These are phyloP conservation scores for Nesidiocoris tenuis DNA, from an alignment of 2,888 invertebrate genomes.

Conservation along the genomic window DNA sequence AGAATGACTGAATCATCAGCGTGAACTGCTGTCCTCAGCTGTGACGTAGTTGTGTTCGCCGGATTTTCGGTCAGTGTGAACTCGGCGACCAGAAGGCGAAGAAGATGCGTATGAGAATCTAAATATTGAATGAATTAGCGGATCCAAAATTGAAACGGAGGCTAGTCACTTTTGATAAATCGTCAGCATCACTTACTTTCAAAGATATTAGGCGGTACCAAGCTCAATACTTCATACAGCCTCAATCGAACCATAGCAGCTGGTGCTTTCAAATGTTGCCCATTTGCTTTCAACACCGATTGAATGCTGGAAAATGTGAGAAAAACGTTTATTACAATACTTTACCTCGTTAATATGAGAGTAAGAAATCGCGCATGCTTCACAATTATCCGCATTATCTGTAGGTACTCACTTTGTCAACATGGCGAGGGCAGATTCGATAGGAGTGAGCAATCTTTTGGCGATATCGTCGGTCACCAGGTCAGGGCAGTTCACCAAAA, in stretches of 20 bases:
- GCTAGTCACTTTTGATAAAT: no score
- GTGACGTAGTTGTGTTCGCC: conserved; percentile 85
- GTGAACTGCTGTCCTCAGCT: conserved; percentile 78
- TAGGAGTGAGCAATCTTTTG: conserved; percentile 81
- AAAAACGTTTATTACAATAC: no score
- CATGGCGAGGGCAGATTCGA: conserved; percentile 94
- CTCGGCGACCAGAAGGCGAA: conserved; percentile 90
- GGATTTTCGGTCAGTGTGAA: conserved; percentile 92
- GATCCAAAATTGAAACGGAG: no score
- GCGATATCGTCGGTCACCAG: conserved; percentile 90
- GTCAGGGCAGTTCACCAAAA: conserved; percentile 86
- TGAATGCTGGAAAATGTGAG: conserved; percentile 70
- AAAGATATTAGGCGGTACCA: conserved; percentile 75
- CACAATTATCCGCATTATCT: no score
- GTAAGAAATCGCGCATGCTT: no score
- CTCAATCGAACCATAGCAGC: conserved; percentile 90
- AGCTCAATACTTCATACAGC: conserved; percentile 81
- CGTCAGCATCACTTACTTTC: no score
- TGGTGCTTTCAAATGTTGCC: conserved; percentile 89
- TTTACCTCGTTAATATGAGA: no score
- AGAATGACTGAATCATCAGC: conserved; percentile 87
- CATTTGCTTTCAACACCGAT: conserved; percentile 81
- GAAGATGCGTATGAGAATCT: conserved; percentile 80
- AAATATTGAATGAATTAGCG: conserved; percentile 27
- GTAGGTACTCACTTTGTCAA: conserved; percentile 84